phyloP scores from a whole-genome alignment of 2,113 vertebrate genomes.

The Sylvietta virens region DNA sequence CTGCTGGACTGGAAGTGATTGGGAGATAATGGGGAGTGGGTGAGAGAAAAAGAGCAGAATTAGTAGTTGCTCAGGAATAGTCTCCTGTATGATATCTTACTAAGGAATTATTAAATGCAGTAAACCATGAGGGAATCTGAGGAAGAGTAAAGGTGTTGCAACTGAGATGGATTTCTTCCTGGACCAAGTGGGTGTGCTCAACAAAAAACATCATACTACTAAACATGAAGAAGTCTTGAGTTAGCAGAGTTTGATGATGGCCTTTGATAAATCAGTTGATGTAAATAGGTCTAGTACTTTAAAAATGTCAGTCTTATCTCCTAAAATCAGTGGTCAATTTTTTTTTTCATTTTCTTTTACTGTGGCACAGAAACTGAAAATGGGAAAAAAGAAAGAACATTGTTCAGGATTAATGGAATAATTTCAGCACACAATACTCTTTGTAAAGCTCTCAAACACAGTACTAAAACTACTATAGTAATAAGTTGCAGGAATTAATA shows the following conservation, averaged over 20 bases:
- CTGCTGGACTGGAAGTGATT: not conserved
- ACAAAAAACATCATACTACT: not conserved
- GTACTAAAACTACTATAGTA: not conserved
- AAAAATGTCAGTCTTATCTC: not conserved
- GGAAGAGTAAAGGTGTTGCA: not conserved
- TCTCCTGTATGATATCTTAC: not conserved
- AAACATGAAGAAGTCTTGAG: not conserved
- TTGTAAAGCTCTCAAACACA: not conserved
- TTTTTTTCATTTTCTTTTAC: not conserved
- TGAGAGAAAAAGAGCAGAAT: not conserved
- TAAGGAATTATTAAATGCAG: not conserved
- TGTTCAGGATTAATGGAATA: not conserved
- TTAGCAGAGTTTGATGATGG: not conserved
- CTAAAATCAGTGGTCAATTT: not conserved
- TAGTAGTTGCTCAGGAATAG: not conserved
- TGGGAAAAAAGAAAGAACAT: not conserved
- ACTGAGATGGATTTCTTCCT: not conserved
- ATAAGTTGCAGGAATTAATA: not conserved
- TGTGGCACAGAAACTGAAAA: not conserved
- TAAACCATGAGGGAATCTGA: not conserved
- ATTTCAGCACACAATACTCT: not conserved
- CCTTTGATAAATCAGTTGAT: not conserved
- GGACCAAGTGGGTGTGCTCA: not conserved
- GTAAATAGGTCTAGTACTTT: not conserved
- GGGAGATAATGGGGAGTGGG: not conserved